Evolutionary conservation across 2,797 vertebrate species (phyloP), one percentile per base, ranked within the genome.

Genomic region (Apogon hyalosoma): DNA sequence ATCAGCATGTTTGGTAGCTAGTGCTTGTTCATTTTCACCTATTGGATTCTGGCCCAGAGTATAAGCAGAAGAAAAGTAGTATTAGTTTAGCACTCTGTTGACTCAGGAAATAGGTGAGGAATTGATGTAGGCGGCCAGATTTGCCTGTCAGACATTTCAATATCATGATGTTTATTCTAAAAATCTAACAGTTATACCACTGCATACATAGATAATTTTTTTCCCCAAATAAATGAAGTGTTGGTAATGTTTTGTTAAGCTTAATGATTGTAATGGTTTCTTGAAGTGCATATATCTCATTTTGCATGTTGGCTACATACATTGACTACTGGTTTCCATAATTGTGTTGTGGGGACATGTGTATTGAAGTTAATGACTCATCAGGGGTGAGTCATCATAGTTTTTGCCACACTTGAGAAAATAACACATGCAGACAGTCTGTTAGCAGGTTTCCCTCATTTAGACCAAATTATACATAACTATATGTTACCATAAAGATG

Each of bases 401-500:
- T 56, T 57, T 77, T 42, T 60, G 14, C 65, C 24, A 19, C 43
- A 41, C 78, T 80, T 46, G 18, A 65, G 45, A 60, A 49, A 81
- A 79, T 74, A 71, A 65, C 71, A 69, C 66, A 28, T 56, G 56
- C 61, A 46, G 72, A 68, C 81, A 87, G 79, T 73, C 85, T 88
- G 76, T 77, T 73, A 53, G 73, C 88, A 87, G 24, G 88, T 83
- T 89, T 80, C 52, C 65, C 42, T 76, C 59, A 60, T 48, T 77
- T 42, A 39, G 50, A 67, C 38, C 38, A 50, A 78, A 71, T 62
- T 42, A 62, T 56, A 13, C 43, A 7, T 51, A 77, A 77, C 24
- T 69, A 18, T 51, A 40, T 12, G 48, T 77, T 52, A 53, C 7
- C 7, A 36, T 78, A 67, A 77, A 78, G 33, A 24, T 19, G 38